Evolutionary conservation across 2,888 invertebrate genomes (phyloP), one percentile per base, ranked within the genome.

Genomic region (Chaitophorus viminalis): DNA sequence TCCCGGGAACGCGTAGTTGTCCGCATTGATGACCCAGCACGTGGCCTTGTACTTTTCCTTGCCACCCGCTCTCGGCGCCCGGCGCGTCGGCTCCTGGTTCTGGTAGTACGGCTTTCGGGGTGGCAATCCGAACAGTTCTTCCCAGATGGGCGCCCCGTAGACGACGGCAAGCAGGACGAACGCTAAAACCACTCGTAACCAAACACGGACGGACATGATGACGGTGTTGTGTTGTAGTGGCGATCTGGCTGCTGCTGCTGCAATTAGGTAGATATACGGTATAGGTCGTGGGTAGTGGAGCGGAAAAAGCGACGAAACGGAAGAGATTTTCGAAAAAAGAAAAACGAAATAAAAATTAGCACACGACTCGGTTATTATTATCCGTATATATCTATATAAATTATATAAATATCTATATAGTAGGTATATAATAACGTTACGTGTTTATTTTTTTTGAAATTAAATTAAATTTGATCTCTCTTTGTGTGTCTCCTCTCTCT

Each of bases 21-120:
- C 93, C 0, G 93, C 92, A 90, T 94, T 93, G 89, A 95, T 93
- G 14, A 95, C 93, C 88, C 94, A 93, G 90, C 96, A 96, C 89
- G 96, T 94, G 82, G 94, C 93, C 90, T 94, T 94, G 91, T 94
- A 96, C 1, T 94, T 93, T 68, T 90, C 90, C 84, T 90, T 90
- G 29, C 89, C 89, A 33, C 82, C 46, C n/a, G 21, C 52, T 17
- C 36, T 68, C 4, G 83, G 83, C 39, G 65, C 68, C 5, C 89
- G 65, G 39, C 39, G 29, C 54, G 72, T 31, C 21, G 68, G 54
- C 84, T 54, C 77, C 11, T 31, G 17, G 72, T 65, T 29, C 25
- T 36, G 46, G 39, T 75, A 29, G 65, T 36, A 72, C 29, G 31
- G 74, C 11, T 72, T 18, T 17, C 54, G 39, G 21, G 29, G 65